phyloP scores from a whole-genome alignment of 2,113 vertebrate genomes.

The Chaetops frenatus region DNA sequence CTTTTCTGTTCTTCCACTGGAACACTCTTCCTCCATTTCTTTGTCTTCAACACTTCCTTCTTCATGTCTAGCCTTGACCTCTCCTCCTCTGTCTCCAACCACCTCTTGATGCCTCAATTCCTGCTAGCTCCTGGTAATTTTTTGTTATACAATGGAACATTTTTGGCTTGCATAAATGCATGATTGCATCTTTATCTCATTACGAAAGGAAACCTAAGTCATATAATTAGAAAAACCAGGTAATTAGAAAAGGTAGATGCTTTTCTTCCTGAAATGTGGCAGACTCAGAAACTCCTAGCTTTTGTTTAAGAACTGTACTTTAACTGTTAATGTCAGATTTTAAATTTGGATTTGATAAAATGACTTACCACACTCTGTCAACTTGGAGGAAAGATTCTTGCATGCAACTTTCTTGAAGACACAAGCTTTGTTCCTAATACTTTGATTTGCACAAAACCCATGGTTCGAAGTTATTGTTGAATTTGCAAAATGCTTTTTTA shows the following conservation, averaged over 20 bases:
- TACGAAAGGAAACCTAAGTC: neutral
- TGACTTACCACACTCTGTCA: neutral
- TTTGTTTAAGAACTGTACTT: neutral
- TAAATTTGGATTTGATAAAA: neutral
- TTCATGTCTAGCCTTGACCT: neutral
- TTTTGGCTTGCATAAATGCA: neutral
- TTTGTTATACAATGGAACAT: neutral
- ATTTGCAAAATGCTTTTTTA: neutral
- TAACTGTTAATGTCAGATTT: neutral
- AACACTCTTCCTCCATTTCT: neutral
- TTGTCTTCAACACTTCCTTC: neutral
- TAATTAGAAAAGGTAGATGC: neutral
- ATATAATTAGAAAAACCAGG: neutral
- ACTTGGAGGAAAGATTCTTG: neutral
- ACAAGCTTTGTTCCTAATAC: neutral
- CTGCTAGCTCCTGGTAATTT: neutral
- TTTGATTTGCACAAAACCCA: neutral
- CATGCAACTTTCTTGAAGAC: neutral
- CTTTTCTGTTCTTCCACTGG: neutral
- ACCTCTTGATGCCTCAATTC: neutral
- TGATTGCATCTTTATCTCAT: slow-evolving; percentile 4
- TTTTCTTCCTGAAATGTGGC: neutral
- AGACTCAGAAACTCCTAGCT: neutral
- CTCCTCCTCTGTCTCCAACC: neutral
- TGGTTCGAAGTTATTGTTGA: neutral